Percentiles rank a stretch among this genome's conserved stretches.
These are phyloP conservation scores for Ursus arctos DNA, from an alignment of 2,113 vertebrate genomes.

Conservation along the genomic window DNA sequence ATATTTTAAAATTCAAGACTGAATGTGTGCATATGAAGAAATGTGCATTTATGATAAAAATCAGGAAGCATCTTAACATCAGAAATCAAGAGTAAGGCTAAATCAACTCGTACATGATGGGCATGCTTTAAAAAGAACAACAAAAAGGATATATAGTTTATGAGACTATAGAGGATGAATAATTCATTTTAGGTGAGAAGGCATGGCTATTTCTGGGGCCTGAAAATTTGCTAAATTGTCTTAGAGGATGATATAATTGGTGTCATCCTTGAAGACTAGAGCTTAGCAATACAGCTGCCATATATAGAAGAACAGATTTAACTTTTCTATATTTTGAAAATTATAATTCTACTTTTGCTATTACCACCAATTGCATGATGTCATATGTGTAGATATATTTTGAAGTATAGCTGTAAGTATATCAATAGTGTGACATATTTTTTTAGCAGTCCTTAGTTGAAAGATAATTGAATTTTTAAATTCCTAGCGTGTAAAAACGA, in stretches of 20 bases:
- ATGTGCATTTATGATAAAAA: neutral
- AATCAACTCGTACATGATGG: neutral
- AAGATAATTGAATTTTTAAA: neutral
- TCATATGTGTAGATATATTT: neutral
- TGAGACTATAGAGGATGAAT: neutral
- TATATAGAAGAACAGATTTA: neutral
- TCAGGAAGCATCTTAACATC: neutral
- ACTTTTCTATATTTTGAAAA: neutral
- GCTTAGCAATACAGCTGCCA: neutral
- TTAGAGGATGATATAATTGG: neutral
- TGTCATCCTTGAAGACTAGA: neutral
- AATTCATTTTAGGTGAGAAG: neutral
- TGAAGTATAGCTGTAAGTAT: neutral
- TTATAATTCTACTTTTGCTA: neutral
- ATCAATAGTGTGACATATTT: neutral
- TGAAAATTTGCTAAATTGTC: neutral
- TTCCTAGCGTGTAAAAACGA: neutral
- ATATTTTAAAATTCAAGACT: constrained; percentile 60
- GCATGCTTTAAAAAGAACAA: neutral
- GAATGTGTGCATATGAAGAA: neutral
- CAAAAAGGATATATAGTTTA: neutral
- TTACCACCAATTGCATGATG: neutral
- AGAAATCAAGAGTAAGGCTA: neutral
- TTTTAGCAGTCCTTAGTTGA: neutral
- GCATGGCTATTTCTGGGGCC: too few relatives aligned